A percentile compares a stretch with the other conserved stretches of the same genome.
These are phyloP conservation scores for Mimachlamys varia DNA, from an alignment of 2,888 invertebrate genomes.

Conservation along the genomic window DNA sequence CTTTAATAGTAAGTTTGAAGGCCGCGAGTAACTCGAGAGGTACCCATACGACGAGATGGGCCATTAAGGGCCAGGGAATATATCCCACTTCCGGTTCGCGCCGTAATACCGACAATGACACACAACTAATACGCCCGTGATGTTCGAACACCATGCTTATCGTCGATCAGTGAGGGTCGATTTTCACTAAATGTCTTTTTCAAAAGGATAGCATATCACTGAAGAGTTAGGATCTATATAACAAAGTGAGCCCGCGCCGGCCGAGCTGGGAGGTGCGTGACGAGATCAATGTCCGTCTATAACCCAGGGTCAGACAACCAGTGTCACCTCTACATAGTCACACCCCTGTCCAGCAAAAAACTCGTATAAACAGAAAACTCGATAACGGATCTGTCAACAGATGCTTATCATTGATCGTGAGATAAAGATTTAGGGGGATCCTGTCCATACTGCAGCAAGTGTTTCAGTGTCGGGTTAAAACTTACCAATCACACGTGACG, in stretches of 20 bases:
- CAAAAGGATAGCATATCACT: conserved; percentile 6
- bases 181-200: conserved; percentile 26
- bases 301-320: background rate
- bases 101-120: background rate
- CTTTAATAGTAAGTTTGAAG: conserved; percentile 16
- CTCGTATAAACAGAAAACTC: background rate
- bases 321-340: background rate
- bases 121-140: background rate
- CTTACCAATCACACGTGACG: background rate
- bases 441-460: background rate
- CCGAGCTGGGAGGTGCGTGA: background rate
- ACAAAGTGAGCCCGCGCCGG: background rate
- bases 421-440: background rate
- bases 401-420: background rate
- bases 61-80: background rate
- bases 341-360: background rate
- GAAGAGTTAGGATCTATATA: background rate
- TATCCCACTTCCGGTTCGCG: conserved; percentile 26
- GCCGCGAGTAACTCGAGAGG: background rate
- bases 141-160: conserved; percentile 29
- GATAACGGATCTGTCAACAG: conserved; percentile 15
- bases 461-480: background rate
- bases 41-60: background rate
- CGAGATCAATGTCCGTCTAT: background rate
- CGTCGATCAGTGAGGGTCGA: background rate